phyloP scores from a whole-genome alignment of 2,113 vertebrate genomes.

The Craseonycteris thonglongyai region DNA sequence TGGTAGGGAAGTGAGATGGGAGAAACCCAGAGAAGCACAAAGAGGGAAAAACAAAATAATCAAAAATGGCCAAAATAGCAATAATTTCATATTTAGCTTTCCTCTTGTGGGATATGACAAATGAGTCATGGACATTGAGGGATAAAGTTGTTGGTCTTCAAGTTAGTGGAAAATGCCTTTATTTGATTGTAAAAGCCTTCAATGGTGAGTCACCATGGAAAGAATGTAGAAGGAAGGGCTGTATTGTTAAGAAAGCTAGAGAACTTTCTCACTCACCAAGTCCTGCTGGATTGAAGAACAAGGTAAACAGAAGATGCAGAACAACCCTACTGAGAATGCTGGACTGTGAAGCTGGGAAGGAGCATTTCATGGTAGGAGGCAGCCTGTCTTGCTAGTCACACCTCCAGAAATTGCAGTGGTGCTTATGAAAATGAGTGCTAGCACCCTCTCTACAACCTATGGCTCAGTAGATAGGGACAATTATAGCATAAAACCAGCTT shows the following conservation, averaged over 20 bases:
- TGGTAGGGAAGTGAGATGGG: background rate
- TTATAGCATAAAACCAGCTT: background rate
- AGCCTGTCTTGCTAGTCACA: background rate
- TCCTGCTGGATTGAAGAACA: conserved; percentile 85
- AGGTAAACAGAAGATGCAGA: conserved; percentile 79
- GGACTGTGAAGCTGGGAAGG: conserved; percentile 61
- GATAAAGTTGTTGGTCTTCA: conserved; percentile 75
- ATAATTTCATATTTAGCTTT: background rate
- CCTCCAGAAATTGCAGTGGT: background rate
- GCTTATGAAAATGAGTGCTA: background rate
- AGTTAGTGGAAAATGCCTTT: conserved; percentile 84
- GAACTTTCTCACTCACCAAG: conserved; percentile 46
- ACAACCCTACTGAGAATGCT: conserved; percentile 74
- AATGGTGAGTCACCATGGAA: conserved; percentile 75
- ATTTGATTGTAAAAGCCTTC: conserved; percentile 79
- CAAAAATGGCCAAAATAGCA: background rate
- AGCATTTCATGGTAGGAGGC: conserved; percentile 64
- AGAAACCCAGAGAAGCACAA: background rate
- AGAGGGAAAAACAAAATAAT: background rate
- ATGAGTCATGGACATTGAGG: conserved; percentile 76
- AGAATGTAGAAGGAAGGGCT: conserved; percentile 49
- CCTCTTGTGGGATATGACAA: conserved; percentile 71
- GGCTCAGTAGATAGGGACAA: background rate
- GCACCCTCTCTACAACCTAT: no score
- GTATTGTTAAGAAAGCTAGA: conserved; percentile 77